Percentiles rank a stretch among this genome's conserved stretches.
Evolutionary conservation across 2,797 vertebrate genomes (phyloP).

Genomic region (Leontopithecus rosalia): DNA sequence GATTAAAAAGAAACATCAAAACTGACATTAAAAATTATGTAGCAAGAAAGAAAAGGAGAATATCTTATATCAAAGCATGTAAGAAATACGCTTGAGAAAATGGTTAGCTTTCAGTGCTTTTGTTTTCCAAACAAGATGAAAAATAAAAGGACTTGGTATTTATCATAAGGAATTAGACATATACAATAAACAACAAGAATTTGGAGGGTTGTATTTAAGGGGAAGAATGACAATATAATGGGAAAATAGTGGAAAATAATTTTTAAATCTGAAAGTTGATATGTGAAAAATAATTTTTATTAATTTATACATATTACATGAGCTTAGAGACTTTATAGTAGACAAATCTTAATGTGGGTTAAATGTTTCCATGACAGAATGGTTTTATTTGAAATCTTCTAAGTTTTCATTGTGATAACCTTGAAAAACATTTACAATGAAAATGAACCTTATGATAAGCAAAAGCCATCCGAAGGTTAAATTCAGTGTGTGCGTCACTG

Average conservation of each 20-base stretch:
- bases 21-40: background rate
- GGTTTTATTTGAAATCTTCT: slow-evolving; percentile 1
- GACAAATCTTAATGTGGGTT: background rate
- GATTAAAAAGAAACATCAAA: background rate
- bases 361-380: background rate
- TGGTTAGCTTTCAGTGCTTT: background rate
- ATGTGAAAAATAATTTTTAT: background rate
- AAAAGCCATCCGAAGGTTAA: background rate
- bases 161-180: background rate
- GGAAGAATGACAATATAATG: background rate
- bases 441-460: background rate
- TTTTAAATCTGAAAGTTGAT: background rate
- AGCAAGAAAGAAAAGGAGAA: background rate
- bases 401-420: background rate
- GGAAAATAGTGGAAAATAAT: background rate
- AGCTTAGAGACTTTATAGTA: background rate
- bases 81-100: background rate
- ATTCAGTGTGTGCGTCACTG: background rate
- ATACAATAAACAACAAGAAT: background rate
- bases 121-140: background rate
- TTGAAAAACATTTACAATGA: background rate
- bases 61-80: background rate
- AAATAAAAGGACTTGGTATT: background rate
- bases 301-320: slow-evolving; percentile 2
- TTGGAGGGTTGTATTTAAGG: background rate